These are phyloP conservation scores for Stenoptilia bipunctidactyla DNA, from an alignment of 2,888 invertebrate species.

Conservation along the genomic window DNA sequence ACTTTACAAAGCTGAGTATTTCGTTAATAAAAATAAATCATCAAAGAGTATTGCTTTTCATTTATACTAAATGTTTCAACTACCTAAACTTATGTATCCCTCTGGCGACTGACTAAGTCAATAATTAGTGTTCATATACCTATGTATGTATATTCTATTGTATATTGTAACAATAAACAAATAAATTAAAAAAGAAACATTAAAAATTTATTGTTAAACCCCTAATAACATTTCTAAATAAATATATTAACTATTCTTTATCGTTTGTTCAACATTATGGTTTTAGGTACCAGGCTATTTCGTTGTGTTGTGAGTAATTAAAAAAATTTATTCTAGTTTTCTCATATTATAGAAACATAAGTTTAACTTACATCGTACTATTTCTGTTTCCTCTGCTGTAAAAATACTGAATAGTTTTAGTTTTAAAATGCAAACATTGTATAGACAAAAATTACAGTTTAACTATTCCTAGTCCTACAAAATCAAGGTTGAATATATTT, in stretches of 20 bases:
- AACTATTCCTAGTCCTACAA: no score
- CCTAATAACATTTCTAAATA: conserved; percentile 36
- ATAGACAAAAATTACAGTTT: no score
- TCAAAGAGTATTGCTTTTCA: conserved; percentile 68
- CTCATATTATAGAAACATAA: no score
- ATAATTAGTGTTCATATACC: conserved; percentile 19
- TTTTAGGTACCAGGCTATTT: conserved; percentile 30
- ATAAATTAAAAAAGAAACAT: conserved; percentile 21
- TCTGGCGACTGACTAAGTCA: conserved; percentile 47
- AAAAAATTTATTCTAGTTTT: no score
- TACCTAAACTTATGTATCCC: conserved; percentile 65
- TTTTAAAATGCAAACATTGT: no score
- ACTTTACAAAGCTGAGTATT: conserved; percentile 39
- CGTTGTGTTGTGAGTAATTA: conserved; percentile 45
- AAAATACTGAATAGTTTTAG: no score
- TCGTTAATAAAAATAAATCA: conserved; percentile 57
- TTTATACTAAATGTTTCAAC: conserved; percentile 65
- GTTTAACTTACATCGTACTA: conserved; percentile 23
- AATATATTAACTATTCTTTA: conserved; percentile 37
- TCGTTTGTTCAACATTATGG: conserved; percentile 30
- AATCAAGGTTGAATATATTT: no score
- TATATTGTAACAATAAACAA: conserved; percentile 29
- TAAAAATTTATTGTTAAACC: conserved; percentile 26
- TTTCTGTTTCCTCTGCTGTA: conserved; percentile 11
- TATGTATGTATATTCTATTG: conserved; percentile 16